Evolutionary conservation across 2,113 vertebrate species (phyloP), one percentile per base, ranked within the genome.

Genomic region (Neodon shergylaensis): DNA sequence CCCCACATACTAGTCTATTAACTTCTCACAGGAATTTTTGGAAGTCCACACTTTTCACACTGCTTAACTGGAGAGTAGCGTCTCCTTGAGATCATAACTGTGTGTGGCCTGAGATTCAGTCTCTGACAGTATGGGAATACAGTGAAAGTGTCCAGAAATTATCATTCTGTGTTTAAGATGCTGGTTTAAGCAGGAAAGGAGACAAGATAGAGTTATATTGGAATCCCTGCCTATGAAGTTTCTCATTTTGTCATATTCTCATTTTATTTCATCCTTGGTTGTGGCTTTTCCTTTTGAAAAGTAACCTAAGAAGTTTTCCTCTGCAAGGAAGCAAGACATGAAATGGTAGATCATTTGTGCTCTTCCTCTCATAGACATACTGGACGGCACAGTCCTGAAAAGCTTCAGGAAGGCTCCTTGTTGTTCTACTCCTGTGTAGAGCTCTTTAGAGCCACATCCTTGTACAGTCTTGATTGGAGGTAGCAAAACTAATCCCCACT

Each of bases 1-100:
- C 72, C 54, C 61, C 12, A 26, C 11, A 12, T 9, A 2, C 5
- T 47, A 58, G 47, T 58, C 83, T 33, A 73, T 70, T 83, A 58
- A 81, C 26, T 54, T 90, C 26, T 93, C 31, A 70, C 33, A 52
- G 83, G 79, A 76, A 93, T 73, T 88, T 84, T 88, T 92, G 65
- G 42, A 96, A 52, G 68, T 36, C 58, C 19, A 93, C 8, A 65
- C 85, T 93, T 89, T 93, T 86, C 76, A 95, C 33, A 58, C 47
- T 39, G 76, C 47, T 42, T 92, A 72, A 81, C 2, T 77, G 85
- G 54, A 74, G 19, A 70, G 39, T 16, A 33, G 10, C 82, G n/a
- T 81, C 42, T 66, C 82, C 63, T 68, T 42, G 61, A 28, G 36
- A 54, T 82, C 33, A 39, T 24, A 82, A 33, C 8, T 66, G 2